phyloP scores from a whole-genome alignment of 2,797 vertebrate species.

The Lagodon rhomboides region DNA sequence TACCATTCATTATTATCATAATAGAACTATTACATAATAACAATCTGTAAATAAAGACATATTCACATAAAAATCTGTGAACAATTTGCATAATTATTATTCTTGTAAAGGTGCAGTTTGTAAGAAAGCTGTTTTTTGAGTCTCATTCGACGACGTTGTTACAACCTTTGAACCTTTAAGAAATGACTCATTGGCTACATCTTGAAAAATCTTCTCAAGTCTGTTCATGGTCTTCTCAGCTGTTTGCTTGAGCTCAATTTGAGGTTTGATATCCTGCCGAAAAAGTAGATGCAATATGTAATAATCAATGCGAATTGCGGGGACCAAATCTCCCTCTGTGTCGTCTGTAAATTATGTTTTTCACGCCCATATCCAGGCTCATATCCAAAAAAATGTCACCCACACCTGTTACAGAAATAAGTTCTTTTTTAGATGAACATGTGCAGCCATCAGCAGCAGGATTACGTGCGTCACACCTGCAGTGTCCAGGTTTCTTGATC shows the following conservation, averaged over 20 bases:
- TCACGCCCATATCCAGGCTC: not conserved
- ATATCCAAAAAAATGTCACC: not conserved
- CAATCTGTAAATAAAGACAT: too few relatives aligned
- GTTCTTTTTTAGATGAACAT: not conserved
- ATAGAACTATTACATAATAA: too few relatives aligned
- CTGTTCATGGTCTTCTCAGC: conserved; percentile 6
- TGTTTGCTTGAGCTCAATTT: not conserved
- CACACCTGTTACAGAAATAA: not conserved
- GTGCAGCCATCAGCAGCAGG: not conserved
- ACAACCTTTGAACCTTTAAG: too few relatives aligned
- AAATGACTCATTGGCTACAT: too few relatives aligned
- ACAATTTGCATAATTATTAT: too few relatives aligned
- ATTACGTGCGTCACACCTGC: not conserved
- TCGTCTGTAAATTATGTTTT: not conserved
- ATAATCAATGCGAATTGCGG: not conserved
- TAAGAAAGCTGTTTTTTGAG: too few relatives aligned
- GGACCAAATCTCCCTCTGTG: not conserved
- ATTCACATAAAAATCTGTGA: too few relatives aligned
- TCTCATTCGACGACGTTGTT: too few relatives aligned
- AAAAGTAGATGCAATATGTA: not conserved
- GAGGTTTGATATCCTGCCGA: not conserved
- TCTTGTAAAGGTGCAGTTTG: too few relatives aligned
- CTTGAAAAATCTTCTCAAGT: too few relatives aligned
- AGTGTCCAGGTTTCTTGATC: conserved; percentile 13
- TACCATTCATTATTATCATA: too few relatives aligned